Evolutionary conservation across 2,797 vertebrate genomes (phyloP).

Genomic region (Hozukius guyotensis): DNA sequence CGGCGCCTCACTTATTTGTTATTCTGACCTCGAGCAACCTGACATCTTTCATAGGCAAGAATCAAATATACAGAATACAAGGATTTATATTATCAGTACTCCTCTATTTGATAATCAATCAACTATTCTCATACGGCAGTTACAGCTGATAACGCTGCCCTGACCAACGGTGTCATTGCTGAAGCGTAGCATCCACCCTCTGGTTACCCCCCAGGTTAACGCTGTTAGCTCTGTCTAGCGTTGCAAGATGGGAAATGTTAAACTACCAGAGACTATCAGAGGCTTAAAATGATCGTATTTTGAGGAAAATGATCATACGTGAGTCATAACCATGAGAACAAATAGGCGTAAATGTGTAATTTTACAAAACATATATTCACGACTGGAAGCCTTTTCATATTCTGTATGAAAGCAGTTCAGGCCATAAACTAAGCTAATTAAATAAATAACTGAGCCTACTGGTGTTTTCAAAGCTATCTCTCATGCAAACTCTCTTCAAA

Average conservation of each 20-base stretch:
- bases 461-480: background rate
- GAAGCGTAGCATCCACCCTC: background rate
- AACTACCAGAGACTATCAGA: too few relatives aligned
- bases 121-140: background rate
- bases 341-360: background rate
- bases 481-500: background rate
- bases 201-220: background rate
- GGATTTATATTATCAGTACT: too few relatives aligned
- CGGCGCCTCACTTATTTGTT: too few relatives aligned
- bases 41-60: too few relatives aligned
- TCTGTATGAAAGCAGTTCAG: background rate
- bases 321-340: background rate
- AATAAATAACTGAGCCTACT: background rate
- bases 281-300: background rate
- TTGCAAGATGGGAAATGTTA: background rate
- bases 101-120: background rate
- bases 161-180: background rate
- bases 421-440: background rate
- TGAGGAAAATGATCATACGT: background rate
- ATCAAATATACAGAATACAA: too few relatives aligned
- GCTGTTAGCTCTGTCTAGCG: background rate
- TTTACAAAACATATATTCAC: background rate
- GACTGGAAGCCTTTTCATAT: background rate
- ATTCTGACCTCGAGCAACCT: too few relatives aligned
- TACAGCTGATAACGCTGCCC: background rate